A percentile compares a stretch with the other conserved stretches of the same genome.
These are phyloP conservation scores for Sciurus niger DNA, from an alignment of 2,113 vertebrate species.

Conservation along the genomic window DNA sequence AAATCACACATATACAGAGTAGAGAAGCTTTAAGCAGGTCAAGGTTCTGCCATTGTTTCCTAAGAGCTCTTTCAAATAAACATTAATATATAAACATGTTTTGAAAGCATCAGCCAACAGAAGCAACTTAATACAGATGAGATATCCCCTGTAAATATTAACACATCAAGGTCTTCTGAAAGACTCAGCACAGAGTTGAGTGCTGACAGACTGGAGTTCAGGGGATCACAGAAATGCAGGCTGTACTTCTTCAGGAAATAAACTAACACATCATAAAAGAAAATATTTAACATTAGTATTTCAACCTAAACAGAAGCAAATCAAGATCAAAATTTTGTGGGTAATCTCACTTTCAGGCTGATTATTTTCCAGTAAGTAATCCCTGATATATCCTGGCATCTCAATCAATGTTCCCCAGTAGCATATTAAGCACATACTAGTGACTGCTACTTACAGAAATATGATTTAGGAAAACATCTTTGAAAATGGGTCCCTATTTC, in stretches of 20 bases:
- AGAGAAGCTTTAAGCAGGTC: not conserved
- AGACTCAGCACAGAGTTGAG: not conserved
- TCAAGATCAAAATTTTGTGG: not conserved
- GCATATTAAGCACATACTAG: not conserved
- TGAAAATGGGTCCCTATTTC: not conserved
- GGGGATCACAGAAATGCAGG: not conserved
- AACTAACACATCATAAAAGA: not conserved
- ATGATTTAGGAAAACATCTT: not conserved
- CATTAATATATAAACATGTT: not conserved
- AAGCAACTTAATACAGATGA: not conserved
- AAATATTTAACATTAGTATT: constrained; percentile 25
- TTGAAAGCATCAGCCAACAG: not conserved
- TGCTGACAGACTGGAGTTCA: not conserved
- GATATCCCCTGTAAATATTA: not conserved
- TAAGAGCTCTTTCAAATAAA: constrained; percentile 48
- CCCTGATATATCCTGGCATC: not conserved
- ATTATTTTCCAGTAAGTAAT: constrained; percentile 19
- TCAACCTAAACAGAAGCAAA: not conserved
- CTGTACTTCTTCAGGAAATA: not conserved
- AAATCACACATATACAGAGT: not conserved
- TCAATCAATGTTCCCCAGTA: not conserved
- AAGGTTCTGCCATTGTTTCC: not conserved
- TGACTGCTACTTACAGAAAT: not conserved
- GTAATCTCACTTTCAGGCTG: not conserved
- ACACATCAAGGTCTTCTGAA: not conserved